Evolutionary conservation across 2,113 vertebrate species (phyloP).

Genomic region (Merops nubicus): DNA sequence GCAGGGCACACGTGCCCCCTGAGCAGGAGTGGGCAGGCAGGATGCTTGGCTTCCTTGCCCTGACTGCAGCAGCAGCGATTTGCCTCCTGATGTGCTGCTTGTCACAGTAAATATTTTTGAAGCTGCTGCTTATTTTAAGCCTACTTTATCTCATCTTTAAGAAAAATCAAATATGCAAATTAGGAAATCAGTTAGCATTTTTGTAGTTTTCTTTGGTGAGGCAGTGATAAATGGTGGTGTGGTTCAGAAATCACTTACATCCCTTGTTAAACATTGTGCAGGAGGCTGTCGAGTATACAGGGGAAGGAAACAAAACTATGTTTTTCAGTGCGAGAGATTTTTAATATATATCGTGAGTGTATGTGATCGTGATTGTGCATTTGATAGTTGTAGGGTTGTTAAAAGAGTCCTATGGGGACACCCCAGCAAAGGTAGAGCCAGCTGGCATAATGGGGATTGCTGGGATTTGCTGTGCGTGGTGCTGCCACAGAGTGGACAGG

Average conservation of each 20-base stretch:
- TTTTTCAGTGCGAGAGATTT: not conserved
- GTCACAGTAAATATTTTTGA: slow-evolving; percentile 5
- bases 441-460: not conserved
- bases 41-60: not conserved
- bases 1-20: rapidly evolving
- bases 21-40: not conserved
- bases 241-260: not conserved
- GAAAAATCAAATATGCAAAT: slow-evolving; percentile 59
- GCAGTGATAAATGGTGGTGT: not conserved
- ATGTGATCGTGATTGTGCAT: not conserved
- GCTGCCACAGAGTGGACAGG: not conserved
- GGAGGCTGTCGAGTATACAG: not conserved
- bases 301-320: not conserved
- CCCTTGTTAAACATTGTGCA: not conserved
- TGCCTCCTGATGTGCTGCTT: not conserved
- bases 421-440: not conserved
- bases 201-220: slow-evolving; percentile 15
- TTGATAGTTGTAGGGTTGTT: not conserved
- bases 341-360: not conserved
- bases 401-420: not conserved
- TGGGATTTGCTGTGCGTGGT: not conserved
- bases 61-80: not conserved
- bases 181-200: slow-evolving; percentile 49
- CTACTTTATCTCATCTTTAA: slow-evolving; percentile 15
- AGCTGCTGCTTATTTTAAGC: not conserved